Evolutionary conservation across 2,113 vertebrate genomes (phyloP).

Genomic region (Petaurus breviceps): DNA sequence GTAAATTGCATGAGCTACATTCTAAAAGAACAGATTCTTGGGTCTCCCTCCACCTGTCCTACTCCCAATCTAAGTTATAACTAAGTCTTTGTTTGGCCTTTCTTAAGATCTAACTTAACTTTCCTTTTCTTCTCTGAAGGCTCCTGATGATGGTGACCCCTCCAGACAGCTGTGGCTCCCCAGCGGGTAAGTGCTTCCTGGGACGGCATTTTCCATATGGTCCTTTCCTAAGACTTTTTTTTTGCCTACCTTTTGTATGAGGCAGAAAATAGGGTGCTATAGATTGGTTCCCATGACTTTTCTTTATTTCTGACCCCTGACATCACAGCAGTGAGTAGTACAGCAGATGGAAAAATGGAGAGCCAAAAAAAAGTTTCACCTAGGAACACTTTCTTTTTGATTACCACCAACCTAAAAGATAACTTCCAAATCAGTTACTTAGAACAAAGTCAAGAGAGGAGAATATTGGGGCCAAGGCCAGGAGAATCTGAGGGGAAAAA

Average conservation of each 20-base stretch:
- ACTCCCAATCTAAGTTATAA: not conserved
- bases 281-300: not conserved
- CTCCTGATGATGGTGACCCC: constrained; percentile 87
- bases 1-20: not conserved
- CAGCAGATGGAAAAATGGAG: constrained; percentile 27
- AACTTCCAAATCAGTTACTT: not conserved
- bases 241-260: constrained; percentile 4
- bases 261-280: constrained; percentile 21
- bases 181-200: constrained; percentile 89
- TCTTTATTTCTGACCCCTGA: constrained; percentile 39
- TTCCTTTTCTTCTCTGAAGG: constrained; percentile 77
- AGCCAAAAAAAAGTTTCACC: constrained; percentile 30
- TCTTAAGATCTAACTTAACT: constrained; percentile 40
- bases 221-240: not conserved
- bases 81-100: not conserved
- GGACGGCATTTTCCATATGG: not conserved
- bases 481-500: not conserved
- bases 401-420: not conserved
- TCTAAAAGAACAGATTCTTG: not conserved
- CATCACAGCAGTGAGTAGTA: not conserved
- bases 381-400: constrained; percentile 29
- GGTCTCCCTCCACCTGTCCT: constrained; percentile 22
- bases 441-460: not conserved
- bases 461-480: not conserved
- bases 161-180: constrained; percentile 92